Evolutionary conservation across 2,113 vertebrate genomes (phyloP).

Genomic region (Amia ocellicauda): DNA sequence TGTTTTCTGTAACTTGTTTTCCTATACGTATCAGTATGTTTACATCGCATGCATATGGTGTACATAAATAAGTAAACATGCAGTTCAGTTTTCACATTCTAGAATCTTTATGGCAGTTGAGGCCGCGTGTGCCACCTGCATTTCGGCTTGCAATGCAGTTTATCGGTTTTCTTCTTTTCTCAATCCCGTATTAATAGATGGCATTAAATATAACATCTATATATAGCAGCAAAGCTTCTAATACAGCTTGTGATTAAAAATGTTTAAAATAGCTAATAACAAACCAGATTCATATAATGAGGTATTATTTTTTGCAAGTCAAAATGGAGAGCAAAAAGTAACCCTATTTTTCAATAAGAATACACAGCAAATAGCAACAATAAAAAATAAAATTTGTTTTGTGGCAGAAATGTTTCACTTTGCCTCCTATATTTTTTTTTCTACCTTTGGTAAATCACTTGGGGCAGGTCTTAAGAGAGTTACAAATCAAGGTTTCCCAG

Average conservation of each 20-base stretch:
- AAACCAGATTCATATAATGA: constrained; percentile 90
- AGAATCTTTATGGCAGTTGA: constrained; percentile 75
- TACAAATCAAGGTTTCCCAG: constrained; percentile 84
- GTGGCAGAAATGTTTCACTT: constrained; percentile 85
- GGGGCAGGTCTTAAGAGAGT: constrained; percentile 81
- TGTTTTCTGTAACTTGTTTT: constrained; percentile 40
- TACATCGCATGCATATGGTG: constrained; percentile 90
- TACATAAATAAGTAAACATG: constrained; percentile 85
- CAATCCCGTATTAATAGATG: constrained; percentile 87
- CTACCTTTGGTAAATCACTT: constrained; percentile 97
- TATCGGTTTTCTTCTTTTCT: constrained; percentile 39
- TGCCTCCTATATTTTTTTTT: constrained; percentile 78
- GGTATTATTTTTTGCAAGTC: constrained; percentile 95
- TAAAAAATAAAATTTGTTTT: constrained; percentile 78
- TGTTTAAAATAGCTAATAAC: constrained; percentile 88
- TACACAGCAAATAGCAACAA: constrained; percentile 84
- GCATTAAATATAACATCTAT: constrained; percentile 93
- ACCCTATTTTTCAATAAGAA: constrained; percentile 73
- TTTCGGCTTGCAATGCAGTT: constrained; percentile 77
- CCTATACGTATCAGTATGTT: constrained; percentile 55
- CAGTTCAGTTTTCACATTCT: constrained; percentile 82
- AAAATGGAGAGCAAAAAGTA: constrained; percentile 86
- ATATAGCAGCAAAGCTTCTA: constrained; percentile 98
- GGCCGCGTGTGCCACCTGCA: constrained; percentile 83
- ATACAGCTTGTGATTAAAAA: constrained; percentile 95